Percentiles rank a stretch among this genome's conserved stretches.
These are phyloP conservation scores for Eupithecia subfuscata DNA, from an alignment of 2,888 invertebrate genomes.

Conservation along the genomic window DNA sequence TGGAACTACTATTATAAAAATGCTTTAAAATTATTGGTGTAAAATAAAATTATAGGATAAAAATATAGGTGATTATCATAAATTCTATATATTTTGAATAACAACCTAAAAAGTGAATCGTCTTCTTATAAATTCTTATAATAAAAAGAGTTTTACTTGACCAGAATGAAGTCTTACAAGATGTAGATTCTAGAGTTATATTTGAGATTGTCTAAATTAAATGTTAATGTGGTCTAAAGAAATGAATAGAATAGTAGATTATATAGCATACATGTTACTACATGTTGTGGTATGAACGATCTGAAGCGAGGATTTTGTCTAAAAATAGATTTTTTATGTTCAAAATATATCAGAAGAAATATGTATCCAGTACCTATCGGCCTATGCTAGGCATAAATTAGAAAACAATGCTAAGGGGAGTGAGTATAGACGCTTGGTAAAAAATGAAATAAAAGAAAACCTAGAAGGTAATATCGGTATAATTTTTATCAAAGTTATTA, in stretches of 20 bases:
- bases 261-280: slow-evolving; percentile 11
- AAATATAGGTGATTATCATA: not conserved
- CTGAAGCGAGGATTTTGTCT: slow-evolving; percentile 33
- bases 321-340: not conserved
- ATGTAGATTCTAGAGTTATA: not conserved
- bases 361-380: not conserved
- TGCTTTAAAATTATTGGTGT: slow-evolving; percentile 18
- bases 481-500: not conserved
- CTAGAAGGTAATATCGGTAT: not conserved
- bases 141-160: no score
- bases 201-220: slow-evolving; percentile 18
- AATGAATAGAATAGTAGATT: not conserved
- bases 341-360: not conserved
- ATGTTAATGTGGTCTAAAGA: not conserved
- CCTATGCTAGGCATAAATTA: not conserved
- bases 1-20: slow-evolving; percentile 8
- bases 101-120: not conserved
- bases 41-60: no score
- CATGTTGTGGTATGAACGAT: slow-evolving; percentile 26
- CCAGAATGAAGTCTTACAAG: not conserved
- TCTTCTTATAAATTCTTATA: not conserved
- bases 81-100: slow-evolving; percentile 7
- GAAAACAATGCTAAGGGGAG: not conserved
- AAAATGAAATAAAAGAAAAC: not conserved
- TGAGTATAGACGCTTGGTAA: not conserved